Evolutionary conservation across 2,113 vertebrate species (phyloP).

Genomic region (Macquaria ambigua): DNA sequence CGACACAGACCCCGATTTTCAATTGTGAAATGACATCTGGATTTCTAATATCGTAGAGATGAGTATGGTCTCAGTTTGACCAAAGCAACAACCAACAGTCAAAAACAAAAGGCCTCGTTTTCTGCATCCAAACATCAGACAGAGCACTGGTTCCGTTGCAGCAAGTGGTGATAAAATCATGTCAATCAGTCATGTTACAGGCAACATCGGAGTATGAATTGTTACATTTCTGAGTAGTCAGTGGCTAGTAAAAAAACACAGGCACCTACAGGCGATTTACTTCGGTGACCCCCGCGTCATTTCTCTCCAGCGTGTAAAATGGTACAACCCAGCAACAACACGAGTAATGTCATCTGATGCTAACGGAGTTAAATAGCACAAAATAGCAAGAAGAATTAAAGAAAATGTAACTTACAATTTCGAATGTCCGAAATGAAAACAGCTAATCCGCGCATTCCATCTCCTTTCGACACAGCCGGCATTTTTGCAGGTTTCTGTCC

Average conservation of each 20-base stretch:
- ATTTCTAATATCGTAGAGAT: neutral
- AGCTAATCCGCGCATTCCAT: slow-evolving; percentile 95
- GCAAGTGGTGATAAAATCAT: neutral
- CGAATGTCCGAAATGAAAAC: slow-evolving; percentile 96
- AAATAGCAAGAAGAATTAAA: neutral
- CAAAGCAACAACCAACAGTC: neutral
- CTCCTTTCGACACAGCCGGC: slow-evolving; percentile 96
- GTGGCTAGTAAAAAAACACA: neutral
- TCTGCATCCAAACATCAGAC: neutral
- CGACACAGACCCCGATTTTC: neutral
- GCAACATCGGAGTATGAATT: neutral
- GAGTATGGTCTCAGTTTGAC: neutral
- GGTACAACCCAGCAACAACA: neutral
- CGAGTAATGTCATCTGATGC: neutral
- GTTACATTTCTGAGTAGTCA: neutral
- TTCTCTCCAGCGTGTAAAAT: neutral
- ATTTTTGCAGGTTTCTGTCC: slow-evolving; percentile 82
- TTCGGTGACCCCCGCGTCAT: neutral
- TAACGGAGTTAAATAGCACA: neutral
- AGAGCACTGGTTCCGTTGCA: neutral
- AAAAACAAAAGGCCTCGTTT: neutral
- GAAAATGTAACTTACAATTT: slow-evolving; percentile 88
- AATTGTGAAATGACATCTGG: neutral
- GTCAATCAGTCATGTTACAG: neutral
- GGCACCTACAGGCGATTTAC: too few relatives aligned